Evolutionary conservation across 2,888 invertebrate species (phyloP).

Genomic region (Parnassius orleans): DNA sequence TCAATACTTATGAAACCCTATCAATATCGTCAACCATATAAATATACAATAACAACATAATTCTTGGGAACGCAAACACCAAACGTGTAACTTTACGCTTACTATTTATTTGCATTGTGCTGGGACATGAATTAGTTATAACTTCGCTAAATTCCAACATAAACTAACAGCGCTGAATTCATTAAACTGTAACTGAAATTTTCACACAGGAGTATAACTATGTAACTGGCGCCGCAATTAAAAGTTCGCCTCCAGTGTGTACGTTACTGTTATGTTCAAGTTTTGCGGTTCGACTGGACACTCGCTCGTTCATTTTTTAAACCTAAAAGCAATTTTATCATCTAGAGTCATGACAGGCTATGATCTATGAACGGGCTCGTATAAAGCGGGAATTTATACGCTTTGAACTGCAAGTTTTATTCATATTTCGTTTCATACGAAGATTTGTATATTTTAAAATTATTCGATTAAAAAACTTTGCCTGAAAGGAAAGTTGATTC

Average conservation of each 20-base stretch:
- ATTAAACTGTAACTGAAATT: slow-evolving; percentile 70
- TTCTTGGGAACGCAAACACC: slow-evolving; percentile 28
- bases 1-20: neutral
- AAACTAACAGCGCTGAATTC: slow-evolving; percentile 61
- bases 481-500: too few relatives aligned
- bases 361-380: neutral
- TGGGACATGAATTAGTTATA: slow-evolving; percentile 45
- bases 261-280: slow-evolving; percentile 7
- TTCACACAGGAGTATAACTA: slow-evolving; percentile 59
- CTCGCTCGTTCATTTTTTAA: slow-evolving; percentile 3
- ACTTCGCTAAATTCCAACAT: slow-evolving; percentile 45
- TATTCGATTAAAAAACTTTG: too few relatives aligned
- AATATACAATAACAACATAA: slow-evolving; percentile 4
- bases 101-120: slow-evolving; percentile 43
- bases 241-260: slow-evolving; percentile 61
- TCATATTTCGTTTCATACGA: too few relatives aligned
- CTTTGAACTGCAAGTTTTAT: too few relatives aligned
- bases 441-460: too few relatives aligned
- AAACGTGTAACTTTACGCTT: slow-evolving; percentile 34
- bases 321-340: neutral
- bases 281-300: slow-evolving; percentile 8
- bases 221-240: slow-evolving; percentile 72
- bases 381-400: too few relatives aligned
- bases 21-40: neutral
- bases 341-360: neutral